phyloP scores from a whole-genome alignment of 2,888 invertebrate genomes.

The Trachelus tabidus region DNA sequence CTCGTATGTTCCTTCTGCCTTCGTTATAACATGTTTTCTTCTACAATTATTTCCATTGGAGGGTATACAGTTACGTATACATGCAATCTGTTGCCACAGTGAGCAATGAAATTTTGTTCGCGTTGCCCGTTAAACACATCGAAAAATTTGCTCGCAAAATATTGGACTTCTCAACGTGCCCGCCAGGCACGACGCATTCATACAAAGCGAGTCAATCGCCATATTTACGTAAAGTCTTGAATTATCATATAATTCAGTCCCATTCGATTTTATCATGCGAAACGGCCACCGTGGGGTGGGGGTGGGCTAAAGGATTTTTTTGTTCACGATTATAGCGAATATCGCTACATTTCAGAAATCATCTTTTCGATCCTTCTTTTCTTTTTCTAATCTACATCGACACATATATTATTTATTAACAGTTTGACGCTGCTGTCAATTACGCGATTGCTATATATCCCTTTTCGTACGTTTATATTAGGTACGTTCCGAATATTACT shows the following conservation, averaged over 20 bases:
- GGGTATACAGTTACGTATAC: background rate
- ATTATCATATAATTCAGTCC: constrained; percentile 8
- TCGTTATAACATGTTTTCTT: background rate
- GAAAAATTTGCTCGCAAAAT: background rate
- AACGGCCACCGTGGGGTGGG: background rate
- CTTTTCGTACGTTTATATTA: constrained; percentile 19
- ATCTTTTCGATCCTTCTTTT: background rate
- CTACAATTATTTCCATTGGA: background rate
- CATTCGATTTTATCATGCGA: background rate
- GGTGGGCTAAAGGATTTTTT: background rate
- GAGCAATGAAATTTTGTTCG: background rate
- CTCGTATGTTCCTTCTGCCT: background rate
- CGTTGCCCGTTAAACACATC: too few species aligned
- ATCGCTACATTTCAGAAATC: background rate
- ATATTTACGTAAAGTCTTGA: constrained; percentile 2
- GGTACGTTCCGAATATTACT: too few species aligned
- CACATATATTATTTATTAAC: constrained; percentile 29
- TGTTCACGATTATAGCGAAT: background rate
- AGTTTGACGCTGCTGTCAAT: constrained; percentile 23
- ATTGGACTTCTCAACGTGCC: background rate
- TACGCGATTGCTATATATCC: constrained; percentile 31
- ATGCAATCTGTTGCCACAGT: background rate
- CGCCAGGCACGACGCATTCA: background rate
- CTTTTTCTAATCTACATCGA: constrained; percentile 21
- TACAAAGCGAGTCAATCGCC: background rate